Percentiles rank a stretch among this genome's conserved stretches.
Evolutionary conservation across 2,888 invertebrate genomes (phyloP).

Genomic region (Lymantria dispar): DNA sequence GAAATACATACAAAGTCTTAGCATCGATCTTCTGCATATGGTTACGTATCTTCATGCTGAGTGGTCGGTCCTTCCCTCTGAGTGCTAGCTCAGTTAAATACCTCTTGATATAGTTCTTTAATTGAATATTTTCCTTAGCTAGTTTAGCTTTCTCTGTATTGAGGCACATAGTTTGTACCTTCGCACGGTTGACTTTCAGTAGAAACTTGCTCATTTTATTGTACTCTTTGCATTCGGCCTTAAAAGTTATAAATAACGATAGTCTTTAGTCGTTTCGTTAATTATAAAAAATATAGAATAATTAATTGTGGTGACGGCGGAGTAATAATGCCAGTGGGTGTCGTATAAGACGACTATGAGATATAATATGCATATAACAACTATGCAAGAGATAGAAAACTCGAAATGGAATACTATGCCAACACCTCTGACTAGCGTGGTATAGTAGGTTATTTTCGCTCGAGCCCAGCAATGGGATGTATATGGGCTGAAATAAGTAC

Average conservation of each 20-base stretch:
- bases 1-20: conserved; percentile 3
- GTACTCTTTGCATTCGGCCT: conserved; percentile 79
- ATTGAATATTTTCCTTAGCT: conserved; percentile 83
- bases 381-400: too few relatives aligned
- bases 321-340: too few relatives aligned
- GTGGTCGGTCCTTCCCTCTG: conserved; percentile 57
- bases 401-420: too few relatives aligned
- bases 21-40: conserved; percentile 44
- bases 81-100: conserved; percentile 84
- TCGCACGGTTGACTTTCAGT: conserved; percentile 70
- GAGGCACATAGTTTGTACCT: conserved; percentile 67
- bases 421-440: too few relatives aligned
- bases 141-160: conserved; percentile 68
- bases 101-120: conserved; percentile 84
- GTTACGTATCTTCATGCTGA: conserved; percentile 52
- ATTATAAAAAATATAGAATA: not conserved
- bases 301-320: too few relatives aligned
- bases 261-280: not conserved
- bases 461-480: too few relatives aligned
- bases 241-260: conserved; percentile 1
- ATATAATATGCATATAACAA: too few relatives aligned
- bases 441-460: too few relatives aligned
- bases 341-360: too few relatives aligned
- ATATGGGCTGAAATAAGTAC: too few relatives aligned
- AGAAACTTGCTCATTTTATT: conserved; percentile 87